A percentile compares a stretch with the other conserved stretches of the same genome.
Evolutionary conservation across 2,113 vertebrate species (phyloP).

Genomic region (Aviceda subcristata): DNA sequence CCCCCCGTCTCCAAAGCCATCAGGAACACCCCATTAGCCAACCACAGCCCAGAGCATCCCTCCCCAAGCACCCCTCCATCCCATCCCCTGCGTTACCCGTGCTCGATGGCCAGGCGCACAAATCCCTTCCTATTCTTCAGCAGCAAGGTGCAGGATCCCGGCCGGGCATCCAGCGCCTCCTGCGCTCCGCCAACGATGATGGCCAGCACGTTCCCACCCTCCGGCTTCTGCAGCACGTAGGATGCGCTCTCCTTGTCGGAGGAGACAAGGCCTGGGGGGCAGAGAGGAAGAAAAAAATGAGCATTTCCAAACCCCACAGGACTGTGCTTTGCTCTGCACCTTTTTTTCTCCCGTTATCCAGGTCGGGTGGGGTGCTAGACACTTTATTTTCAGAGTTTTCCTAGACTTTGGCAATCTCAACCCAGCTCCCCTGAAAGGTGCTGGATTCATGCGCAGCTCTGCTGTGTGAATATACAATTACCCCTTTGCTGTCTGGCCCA

Average conservation of each 20-base stretch:
- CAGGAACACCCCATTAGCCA: neutral
- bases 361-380: neutral
- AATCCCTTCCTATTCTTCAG: slow-evolving; percentile 90
- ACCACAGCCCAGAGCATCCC: fast-evolving
- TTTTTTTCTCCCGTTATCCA: neutral
- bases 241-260: slow-evolving; percentile 83
- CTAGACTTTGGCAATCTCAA: neutral
- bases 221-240: slow-evolving; percentile 68
- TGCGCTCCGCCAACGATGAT: slow-evolving; percentile 86
- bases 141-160: slow-evolving; percentile 80
- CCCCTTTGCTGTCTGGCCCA: neutral
- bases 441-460: neutral
- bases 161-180: slow-evolving; percentile 87
- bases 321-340: neutral
- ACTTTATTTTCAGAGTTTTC: neutral
- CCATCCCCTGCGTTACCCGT: slow-evolving; percentile 75
- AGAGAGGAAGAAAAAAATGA: neutral
- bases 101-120: slow-evolving; percentile 83
- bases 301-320: neutral
- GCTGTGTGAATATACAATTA: neutral
- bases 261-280: slow-evolving; percentile 81
- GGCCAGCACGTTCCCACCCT: slow-evolving; percentile 77
- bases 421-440: neutral
- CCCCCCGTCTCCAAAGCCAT: neutral
- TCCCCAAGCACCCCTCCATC: neutral